Conservation (phyloP, 2,113 vertebrate species). For the Charina bottae region DNA sequence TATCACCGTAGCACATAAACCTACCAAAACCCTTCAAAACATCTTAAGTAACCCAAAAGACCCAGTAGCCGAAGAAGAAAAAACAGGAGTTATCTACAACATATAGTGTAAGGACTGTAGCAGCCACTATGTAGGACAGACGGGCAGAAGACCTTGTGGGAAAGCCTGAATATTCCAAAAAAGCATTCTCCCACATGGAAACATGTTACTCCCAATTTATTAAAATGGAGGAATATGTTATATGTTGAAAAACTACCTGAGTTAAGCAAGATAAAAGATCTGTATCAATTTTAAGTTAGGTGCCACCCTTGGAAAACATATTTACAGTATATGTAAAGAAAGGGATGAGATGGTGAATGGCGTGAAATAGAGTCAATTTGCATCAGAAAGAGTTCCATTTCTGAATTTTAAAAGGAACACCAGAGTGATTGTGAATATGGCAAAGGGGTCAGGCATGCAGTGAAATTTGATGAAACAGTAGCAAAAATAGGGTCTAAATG, state of each 20-base stretch:
- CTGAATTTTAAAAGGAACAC: neutral
- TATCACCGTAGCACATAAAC: too few relatives aligned
- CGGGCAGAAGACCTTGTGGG: neutral
- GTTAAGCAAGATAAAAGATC: neutral
- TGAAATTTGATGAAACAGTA: neutral
- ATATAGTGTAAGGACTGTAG: too few relatives aligned
- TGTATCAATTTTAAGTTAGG: neutral
- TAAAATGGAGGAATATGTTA: neutral
- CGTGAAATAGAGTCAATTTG: neutral
- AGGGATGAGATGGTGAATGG: neutral
- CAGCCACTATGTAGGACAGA: too few relatives aligned
- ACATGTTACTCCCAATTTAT: neutral
- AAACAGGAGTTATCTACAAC: too few relatives aligned
- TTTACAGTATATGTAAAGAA: slow-evolving; percentile 5
- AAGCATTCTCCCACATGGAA: neutral
- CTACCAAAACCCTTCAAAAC: too few relatives aligned
- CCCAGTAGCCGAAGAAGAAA: too few relatives aligned
- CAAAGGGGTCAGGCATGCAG: neutral
- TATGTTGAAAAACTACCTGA: neutral
- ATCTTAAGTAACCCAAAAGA: too few relatives aligned
- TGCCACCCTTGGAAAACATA: neutral
- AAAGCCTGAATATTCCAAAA: neutral
- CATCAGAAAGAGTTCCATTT: neutral
- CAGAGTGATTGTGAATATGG: neutral
- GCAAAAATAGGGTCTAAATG: neutral